phyloP scores from a whole-genome alignment of 2,888 invertebrate genomes.

The Mythimna loreyi region DNA sequence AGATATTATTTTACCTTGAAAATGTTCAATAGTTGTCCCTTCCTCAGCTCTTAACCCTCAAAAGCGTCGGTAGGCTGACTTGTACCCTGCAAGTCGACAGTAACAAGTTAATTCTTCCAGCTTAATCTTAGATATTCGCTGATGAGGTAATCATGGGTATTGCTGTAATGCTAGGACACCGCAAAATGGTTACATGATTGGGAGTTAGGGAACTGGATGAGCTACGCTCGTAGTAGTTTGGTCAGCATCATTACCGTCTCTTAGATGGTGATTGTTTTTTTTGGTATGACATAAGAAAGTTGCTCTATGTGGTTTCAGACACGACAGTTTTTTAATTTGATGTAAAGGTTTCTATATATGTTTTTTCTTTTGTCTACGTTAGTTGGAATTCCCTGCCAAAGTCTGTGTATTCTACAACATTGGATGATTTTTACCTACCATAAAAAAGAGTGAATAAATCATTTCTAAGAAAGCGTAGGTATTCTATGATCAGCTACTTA shows the following conservation, averaged over 20 bases:
- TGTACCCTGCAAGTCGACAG: constrained; percentile 63
- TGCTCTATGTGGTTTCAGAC: background rate
- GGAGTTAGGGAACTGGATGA: constrained; percentile 56
- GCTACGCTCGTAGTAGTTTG: constrained; percentile 4
- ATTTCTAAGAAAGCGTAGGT: too few species aligned
- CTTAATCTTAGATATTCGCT: constrained; percentile 83
- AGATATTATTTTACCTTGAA: constrained; percentile 16
- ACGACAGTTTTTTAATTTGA: background rate
- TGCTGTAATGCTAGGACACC: constrained; percentile 78
- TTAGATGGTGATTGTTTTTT: too few species aligned
- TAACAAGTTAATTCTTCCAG: constrained; percentile 79
- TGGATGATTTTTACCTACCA: too few species aligned
- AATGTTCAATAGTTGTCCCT: constrained; percentile 48
- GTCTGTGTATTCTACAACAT: too few species aligned
- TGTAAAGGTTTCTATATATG: too few species aligned
- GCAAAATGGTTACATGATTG: constrained; percentile 63
- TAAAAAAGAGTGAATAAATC: too few species aligned
- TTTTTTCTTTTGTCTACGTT: too few species aligned
- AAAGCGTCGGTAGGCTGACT: constrained; percentile 38
- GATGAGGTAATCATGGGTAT: constrained; percentile 84
- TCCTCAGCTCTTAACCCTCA: constrained; percentile 51
- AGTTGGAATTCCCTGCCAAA: too few species aligned
- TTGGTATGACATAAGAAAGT: too few species aligned
- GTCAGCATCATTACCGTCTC: too few species aligned
- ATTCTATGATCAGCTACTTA: too few species aligned